Conservation (phyloP, 2,113 vertebrate species). For the Caloenas nicobarica region DNA sequence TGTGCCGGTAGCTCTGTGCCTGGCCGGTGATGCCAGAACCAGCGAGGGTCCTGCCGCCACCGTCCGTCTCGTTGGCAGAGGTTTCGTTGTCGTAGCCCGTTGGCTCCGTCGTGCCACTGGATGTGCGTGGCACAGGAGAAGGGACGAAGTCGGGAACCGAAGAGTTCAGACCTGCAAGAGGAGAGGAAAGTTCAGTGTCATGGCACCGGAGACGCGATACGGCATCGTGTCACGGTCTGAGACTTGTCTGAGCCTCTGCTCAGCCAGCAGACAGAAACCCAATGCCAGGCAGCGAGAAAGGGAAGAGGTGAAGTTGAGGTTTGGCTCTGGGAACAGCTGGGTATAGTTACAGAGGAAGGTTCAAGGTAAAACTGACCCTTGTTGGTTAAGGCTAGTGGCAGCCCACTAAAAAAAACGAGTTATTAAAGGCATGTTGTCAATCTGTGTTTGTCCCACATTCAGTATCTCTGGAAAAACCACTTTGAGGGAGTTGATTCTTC, state of each 20-base stretch:
- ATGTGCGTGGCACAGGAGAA: constrained; percentile 55
- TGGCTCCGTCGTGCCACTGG: constrained; percentile 29
- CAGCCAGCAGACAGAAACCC: constrained; percentile 36
- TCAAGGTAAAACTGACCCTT: background rate
- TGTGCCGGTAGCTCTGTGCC: constrained; percentile 71
- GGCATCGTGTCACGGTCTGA: background rate
- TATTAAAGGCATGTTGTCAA: background rate
- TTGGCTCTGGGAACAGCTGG: constrained; percentile 23
- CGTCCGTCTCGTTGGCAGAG: constrained; percentile 42
- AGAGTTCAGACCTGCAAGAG: constrained; percentile 73
- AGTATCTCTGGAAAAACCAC: background rate
- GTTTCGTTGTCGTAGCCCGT: constrained; percentile 54
- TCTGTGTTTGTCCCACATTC: background rate
- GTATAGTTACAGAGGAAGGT: background rate
- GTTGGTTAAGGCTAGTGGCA: background rate
- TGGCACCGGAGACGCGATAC: background rate
- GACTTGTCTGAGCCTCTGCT: background rate
- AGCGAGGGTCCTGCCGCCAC: background rate
- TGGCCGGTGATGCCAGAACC: constrained; percentile 37
- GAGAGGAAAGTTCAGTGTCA: constrained; percentile 21
- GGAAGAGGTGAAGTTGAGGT: constrained; percentile 48
- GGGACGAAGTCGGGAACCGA: constrained; percentile 69
- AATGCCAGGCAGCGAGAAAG: background rate
- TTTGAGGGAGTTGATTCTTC: background rate
- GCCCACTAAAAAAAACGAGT: background rate